These are phyloP conservation scores for Sebastes miniatus DNA, from an alignment of 2,797 vertebrate species.

Conservation along the genomic window DNA sequence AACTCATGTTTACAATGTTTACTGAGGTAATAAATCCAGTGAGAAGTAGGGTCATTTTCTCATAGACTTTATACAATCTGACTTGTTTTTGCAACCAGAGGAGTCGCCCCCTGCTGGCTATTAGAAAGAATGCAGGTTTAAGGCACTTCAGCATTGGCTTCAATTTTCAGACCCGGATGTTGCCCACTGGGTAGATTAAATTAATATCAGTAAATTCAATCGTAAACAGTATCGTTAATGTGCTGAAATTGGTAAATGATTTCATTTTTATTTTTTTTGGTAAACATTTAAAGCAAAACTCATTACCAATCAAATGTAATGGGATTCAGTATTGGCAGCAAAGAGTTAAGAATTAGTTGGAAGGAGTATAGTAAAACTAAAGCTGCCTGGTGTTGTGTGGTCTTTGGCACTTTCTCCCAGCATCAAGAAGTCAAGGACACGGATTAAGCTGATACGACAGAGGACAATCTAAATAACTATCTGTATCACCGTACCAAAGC, in stretches of 20 bases:
- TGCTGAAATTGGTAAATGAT: not conserved
- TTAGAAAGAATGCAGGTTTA: too few relatives aligned
- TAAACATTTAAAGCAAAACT: not conserved
- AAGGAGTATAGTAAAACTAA: constrained; percentile 47
- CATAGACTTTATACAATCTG: too few relatives aligned
- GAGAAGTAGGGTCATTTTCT: too few relatives aligned
- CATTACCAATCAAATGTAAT: not conserved
- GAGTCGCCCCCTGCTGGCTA: too few relatives aligned
- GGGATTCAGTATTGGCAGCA: not conserved
- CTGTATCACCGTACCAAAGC: constrained; percentile 53
- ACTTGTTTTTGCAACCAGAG: too few relatives aligned
- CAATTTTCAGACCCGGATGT: too few relatives aligned
- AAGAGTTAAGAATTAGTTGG: constrained; percentile 54
- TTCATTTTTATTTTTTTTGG: not conserved
- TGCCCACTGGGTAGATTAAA: not conserved
- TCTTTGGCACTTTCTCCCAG: constrained; percentile 58
- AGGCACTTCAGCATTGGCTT: too few relatives aligned
- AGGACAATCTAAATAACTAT: constrained; percentile 71
- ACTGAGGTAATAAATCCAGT: too few relatives aligned
- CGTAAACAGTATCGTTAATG: not conserved
- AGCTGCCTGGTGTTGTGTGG: constrained; percentile 51
- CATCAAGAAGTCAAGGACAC: constrained; percentile 73
- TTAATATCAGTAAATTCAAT: not conserved
- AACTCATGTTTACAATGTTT: too few relatives aligned
- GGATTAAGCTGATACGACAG: constrained; percentile 57